Evolutionary conservation across 2,888 invertebrate genomes (phyloP), one percentile per base, ranked within the genome.

Genomic region (Brachypterus glaber): DNA sequence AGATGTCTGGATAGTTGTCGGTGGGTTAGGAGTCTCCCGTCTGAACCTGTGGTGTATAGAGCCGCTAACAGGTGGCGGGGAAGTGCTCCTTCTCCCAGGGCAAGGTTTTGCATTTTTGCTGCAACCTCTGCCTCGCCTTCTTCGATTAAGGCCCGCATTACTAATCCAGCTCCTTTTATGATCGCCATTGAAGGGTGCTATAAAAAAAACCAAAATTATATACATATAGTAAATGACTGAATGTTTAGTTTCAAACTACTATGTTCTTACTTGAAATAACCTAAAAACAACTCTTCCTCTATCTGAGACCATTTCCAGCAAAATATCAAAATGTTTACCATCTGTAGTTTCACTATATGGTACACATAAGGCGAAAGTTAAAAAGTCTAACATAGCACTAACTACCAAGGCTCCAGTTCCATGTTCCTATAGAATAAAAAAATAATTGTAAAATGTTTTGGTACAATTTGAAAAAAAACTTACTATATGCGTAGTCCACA

Each of bases 341-440:
- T 96, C 93, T 0, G 98, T 98, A 3, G 98, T 99, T 69, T 99
- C 98, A 59, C 93, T 92, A 69, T 97, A 98, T 3, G 98, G 98
- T 45, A 96, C 92, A 69, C 98, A 99, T 27, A 98, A 73, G 3
- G 95, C 86, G 69, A 96, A 98, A 25, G 97, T 98, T 46, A 98
- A 71, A 61, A 99, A 91, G 67, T 98, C 98, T 61, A 98, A 71
- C 95, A 99, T 95, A 47, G 95, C 90, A 17, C 95, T 87, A 45
- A 98, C 88, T 9, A 98, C 89, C 33, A 98, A 68, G 30, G 97
- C 96, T 3, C 97, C 97, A 37, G 92, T 95, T 35, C 90, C 89
- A 45, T 86, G 85, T 40, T 77, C 78, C 92, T 93, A 65, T 9
- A 64, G 63, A 45, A 43, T 33, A n/a, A 46, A 44, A 30, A 39